Percentiles rank a stretch among this genome's conserved stretches.
These are phyloP conservation scores for Hartigia nigra DNA, from an alignment of 2,888 invertebrate species.

Conservation along the genomic window DNA sequence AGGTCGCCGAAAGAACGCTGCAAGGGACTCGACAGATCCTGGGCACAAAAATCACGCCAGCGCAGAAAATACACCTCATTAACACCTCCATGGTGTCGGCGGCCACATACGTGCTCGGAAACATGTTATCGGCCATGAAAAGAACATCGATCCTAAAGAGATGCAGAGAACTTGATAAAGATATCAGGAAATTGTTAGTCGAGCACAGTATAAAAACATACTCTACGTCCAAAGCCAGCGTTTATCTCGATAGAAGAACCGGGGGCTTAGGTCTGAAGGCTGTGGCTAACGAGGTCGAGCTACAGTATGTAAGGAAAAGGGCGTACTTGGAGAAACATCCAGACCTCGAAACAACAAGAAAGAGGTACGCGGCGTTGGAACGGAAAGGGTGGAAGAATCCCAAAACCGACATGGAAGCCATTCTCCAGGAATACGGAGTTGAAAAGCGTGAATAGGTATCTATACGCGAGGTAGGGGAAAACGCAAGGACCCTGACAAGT, in stretches of 20 bases:
- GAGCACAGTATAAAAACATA: slow-evolving; percentile 5
- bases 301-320: slow-evolving; percentile 11
- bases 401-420: background rate
- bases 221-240: slow-evolving; percentile 16
- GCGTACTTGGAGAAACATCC: slow-evolving; percentile 13
- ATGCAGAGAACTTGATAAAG: slow-evolving; percentile 4
- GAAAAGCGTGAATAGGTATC: background rate
- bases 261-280: slow-evolving; percentile 12
- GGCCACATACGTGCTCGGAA: slow-evolving; percentile 26
- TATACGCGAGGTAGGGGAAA: background rate
- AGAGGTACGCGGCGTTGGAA: slow-evolving; percentile 1
- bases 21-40: too few species aligned
- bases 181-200: background rate
- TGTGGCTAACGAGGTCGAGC: slow-evolving; percentile 12
- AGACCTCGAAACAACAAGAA: background rate
- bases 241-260: background rate
- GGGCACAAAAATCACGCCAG: too few species aligned
- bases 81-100: slow-evolving; percentile 25
- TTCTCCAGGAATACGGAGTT: slow-evolving; percentile 2
- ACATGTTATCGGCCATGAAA: slow-evolving; percentile 18
- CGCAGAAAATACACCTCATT: slow-evolving; percentile 16
- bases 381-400: slow-evolving; percentile 16
- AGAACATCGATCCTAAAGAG: slow-evolving; percentile 4
- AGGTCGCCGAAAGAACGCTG: too few species aligned
- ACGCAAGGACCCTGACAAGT: background rate